Evolutionary conservation across 2,888 invertebrate genomes (phyloP), one percentile per base, ranked within the genome.

Genomic region (Drosophila setosimentum): DNA sequence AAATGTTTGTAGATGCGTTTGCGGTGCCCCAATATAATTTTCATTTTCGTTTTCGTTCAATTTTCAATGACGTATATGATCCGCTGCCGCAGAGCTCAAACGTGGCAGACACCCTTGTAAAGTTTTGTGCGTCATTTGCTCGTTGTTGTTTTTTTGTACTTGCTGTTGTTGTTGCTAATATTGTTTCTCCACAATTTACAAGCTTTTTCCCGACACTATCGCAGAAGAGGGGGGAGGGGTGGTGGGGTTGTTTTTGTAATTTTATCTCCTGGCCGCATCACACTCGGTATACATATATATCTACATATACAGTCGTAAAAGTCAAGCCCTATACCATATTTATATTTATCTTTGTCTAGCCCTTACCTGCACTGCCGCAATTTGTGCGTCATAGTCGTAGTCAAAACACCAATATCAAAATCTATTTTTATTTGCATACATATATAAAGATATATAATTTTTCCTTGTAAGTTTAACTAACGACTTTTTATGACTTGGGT

Each of bases 11-110:
- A 29, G 60, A 29, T 59, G 57, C 40, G 59, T 64, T 60, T 67
- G 49, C 33, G 63, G 48, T 70, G 69, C 65, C 62, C 75, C 64
- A 82, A 80, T 83, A 83, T 84, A 78, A 76, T 73, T 87, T 89
- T 87, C 87, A 76, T 83, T 89, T 89, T 87, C 87, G 71, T 83
- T 83, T 86, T 87, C 87, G 81, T 87, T 86, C 79, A 78, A 59
- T 73, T 58, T 79, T 86, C 76, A 75, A 90, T 87, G 87, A 87
- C 87, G 87, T 87, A 85, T 76, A 76, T 61, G 72, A 71, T 21
- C 29, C 48, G 32, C 63, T 11, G 13, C 24, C 48, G 51, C 51
- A 21, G 40, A 58, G 82, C 82, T 78, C 69, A 64, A 63, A 79
- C 74, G 37, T 27, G 50, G 59, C 78, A 87, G 80, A 88, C 86